Evolutionary conservation across 1,140 invertebrate species (phyloP), one percentile per base, ranked within the genome.

Genomic region (Drosophila repleta): DNA sequence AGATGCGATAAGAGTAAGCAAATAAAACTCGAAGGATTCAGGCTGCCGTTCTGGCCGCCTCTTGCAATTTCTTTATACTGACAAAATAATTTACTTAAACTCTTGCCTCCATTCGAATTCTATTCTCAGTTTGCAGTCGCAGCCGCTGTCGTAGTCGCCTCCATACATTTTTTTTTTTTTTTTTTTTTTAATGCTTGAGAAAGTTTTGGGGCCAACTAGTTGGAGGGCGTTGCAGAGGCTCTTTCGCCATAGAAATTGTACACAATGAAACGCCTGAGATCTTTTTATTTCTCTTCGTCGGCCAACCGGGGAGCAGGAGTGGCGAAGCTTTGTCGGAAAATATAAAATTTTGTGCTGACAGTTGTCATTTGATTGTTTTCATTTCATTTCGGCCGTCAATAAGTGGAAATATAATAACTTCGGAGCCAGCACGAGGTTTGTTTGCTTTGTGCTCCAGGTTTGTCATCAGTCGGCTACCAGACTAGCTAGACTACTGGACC

Each of bases 331-430:
- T 82, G 37, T 21, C 32, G 29, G 49, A 49, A 69, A 64, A 61
- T 51, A 57, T 52, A 76, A 60, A 60, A 64, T 78, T 39, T 29
- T 37, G 29, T 73, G 62, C 70, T 61, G 65, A 71, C 79, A 83
- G 79, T 82, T 83, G 79, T 84, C 80, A 68, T 76, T 79, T 83
- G 79, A 83, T 83, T 83, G 75, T 83, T 83, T 83, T 83, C 79
- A 79, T 83, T 83, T 83, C 79, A 83, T 83, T 83, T 76, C 39
- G 80, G 79, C 56, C 80, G 83, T 84, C 79, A 83, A 79, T 83
- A 84, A 76, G 79, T 83, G 57, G 58, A 63, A 69, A 67, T 69
- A 74, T 74, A 69, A 74, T 74, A 74, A 69, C 64, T 68, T 29
- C 51, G 32, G 69, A 58, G 48, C 61, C 32, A 66, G 55, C n/a